These are phyloP conservation scores for Sarcophaga caerulescens DNA, from an alignment of 2,888 invertebrate species.

Conservation along the genomic window DNA sequence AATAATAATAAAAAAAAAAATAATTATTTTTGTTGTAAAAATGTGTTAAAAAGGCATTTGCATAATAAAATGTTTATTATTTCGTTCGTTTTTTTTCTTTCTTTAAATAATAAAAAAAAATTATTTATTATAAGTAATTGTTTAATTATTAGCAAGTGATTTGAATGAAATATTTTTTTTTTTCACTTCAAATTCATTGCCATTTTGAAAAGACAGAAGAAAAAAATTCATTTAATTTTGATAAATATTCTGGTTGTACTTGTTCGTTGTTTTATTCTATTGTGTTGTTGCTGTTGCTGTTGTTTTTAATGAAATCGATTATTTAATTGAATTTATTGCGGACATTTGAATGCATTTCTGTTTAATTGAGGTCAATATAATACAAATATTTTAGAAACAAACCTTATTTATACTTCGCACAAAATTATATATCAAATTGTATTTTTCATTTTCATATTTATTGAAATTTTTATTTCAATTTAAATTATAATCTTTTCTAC, in stretches of 20 bases:
- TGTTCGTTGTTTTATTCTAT: not conserved
- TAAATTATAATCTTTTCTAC: too few species aligned
- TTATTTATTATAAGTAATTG: conserved; percentile 12
- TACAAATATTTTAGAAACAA: not conserved
- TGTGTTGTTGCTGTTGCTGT: not conserved
- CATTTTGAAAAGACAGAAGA: not conserved
- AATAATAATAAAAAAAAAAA: conserved; percentile 20
- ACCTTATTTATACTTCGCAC: too few species aligned
- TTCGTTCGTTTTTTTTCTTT: not conserved
- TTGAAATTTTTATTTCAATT: too few species aligned
- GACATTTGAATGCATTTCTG: conserved; percentile 7
- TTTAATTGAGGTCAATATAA: conserved; percentile 7
- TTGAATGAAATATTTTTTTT: not conserved
- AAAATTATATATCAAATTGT: too few species aligned
- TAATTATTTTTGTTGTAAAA: not conserved
- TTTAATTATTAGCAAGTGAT: not conserved
- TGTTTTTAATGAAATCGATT: not conserved
- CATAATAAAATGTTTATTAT: conserved; percentile 15
- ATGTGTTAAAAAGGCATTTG: conserved; percentile 34
- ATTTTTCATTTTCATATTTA: too few species aligned
- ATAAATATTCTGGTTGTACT: conserved; percentile 32
- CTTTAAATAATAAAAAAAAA: not conserved
- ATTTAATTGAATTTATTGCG: not conserved
- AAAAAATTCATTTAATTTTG: not conserved
- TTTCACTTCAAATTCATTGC: conserved; percentile 1